These are phyloP conservation scores for Mesocricetus auratus DNA, from an alignment of 2,113 vertebrate species.

Conservation along the genomic window DNA sequence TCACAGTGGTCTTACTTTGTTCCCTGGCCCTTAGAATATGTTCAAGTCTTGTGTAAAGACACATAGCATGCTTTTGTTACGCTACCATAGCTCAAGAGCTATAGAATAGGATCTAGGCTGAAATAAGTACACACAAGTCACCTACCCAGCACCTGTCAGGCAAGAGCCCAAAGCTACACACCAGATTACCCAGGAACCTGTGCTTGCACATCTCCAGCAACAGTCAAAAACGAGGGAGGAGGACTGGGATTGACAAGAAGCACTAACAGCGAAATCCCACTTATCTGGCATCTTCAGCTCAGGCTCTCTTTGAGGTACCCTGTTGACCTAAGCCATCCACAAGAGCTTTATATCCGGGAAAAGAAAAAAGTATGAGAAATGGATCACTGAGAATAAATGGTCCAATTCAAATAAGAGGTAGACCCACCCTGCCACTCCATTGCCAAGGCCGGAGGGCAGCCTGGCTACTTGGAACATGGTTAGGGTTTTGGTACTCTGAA, in stretches of 20 bases:
- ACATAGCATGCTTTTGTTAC: not conserved
- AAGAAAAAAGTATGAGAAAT: slow-evolving; percentile 72
- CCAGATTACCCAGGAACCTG: not conserved
- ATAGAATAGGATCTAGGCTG: not conserved
- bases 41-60: not conserved
- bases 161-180: not conserved
- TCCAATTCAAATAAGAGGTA: slow-evolving; percentile 80
- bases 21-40: not conserved
- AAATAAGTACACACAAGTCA: not conserved
- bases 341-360: not conserved
- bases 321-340: not conserved
- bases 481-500: slow-evolving; percentile 19
- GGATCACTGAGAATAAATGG: not conserved
- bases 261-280: fast-evolving
- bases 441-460: slow-evolving; percentile 42
- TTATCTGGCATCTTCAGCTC: not conserved
- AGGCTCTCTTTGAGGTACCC: not conserved
- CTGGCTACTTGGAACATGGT: slow-evolving; percentile 10
- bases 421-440: slow-evolving; percentile 59
- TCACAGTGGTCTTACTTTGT: not conserved
- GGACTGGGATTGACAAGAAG: not conserved
- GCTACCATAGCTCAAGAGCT: too few relatives aligned
- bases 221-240: not conserved
- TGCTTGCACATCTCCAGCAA: not conserved
- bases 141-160: not conserved